Conservation (phyloP, 2,797 vertebrate species). For the Diglossa cyanea region DNA sequence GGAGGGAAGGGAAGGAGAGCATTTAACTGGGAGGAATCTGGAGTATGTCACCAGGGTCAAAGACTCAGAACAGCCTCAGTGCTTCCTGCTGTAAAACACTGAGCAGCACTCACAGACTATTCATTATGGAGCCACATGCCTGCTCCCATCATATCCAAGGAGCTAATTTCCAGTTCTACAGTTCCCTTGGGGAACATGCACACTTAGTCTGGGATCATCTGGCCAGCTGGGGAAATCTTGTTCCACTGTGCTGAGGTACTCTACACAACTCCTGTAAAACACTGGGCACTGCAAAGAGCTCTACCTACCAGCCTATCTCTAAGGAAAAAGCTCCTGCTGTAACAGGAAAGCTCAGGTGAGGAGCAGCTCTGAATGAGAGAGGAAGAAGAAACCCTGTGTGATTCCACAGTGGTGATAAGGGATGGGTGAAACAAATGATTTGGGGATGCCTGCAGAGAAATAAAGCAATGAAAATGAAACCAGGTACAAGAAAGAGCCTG, state of each 20-base stretch:
- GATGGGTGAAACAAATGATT: neutral
- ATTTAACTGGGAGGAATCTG: neutral
- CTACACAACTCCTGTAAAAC: neutral
- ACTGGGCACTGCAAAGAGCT: neutral
- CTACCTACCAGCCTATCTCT: neutral
- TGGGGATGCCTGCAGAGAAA: neutral
- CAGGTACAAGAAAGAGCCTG: neutral
- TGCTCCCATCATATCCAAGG: neutral
- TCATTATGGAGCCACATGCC: neutral
- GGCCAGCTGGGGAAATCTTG: neutral
- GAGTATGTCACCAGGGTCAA: neutral
- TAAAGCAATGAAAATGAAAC: neutral
- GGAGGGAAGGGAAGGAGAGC: neutral
- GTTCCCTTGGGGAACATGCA: neutral
- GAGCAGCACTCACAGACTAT: neutral
- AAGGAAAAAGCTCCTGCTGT: neutral
- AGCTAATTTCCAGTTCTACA: neutral
- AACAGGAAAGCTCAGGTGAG: neutral
- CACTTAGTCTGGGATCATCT: neutral
- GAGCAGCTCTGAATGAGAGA: neutral
- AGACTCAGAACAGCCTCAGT: neutral
- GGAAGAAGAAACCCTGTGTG: neutral
- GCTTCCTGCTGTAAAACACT: neutral
- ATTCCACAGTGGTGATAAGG: neutral
- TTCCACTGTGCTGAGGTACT: neutral